Base-by-base conservation (phyloP, 2,113 vertebrate genomes). In the Serinus canaria region DNA sequence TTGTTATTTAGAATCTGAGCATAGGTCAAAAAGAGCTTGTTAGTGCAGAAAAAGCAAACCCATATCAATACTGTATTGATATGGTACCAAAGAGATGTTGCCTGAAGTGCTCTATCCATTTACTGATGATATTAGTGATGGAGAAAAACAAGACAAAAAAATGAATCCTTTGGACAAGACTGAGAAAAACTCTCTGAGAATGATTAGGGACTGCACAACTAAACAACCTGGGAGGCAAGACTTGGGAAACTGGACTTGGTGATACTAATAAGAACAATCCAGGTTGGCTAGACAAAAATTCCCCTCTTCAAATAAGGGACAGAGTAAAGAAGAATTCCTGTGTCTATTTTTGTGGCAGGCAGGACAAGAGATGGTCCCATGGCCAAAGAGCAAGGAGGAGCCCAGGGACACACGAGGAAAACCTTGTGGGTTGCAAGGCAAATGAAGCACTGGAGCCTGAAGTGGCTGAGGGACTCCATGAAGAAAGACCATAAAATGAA, bases 81-180 rank as follows among this genome's bases (percentile, higher is more conserved):
- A 39, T 39, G 24, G 59, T 19, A 60, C 24, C 59, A 80, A 58
- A 67, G 10, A 62, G 10, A 41, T 8, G 15, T 15, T 58, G 13
- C 25, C 50, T 53, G 56, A 67, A 25, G 11, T 25, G 30, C 2
- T 59, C 53, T 37, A 17, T 31, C 18, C 41, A 25, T 47, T 64
- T 35, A 24, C 55, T 10, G 2, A 8, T 49, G 4, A 15, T 46
- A 30, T 15, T 10, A 31, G 7, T n/a, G n/a, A 62, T 28, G 37
- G 50, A 85, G 37, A n/a, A 87, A 81, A 87, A 33, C 9, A 39
- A 27, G 31, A 72, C 0, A 2, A 79, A 83, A 76, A 76, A 28
- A 47, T 9, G 2, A 72, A 50, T 25, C 11, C 2, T 0, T 44
- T 70, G 31, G 22, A 24, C 8, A 62, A 37, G 28, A 58, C 0